Evolutionary conservation across 2,113 vertebrate species (phyloP).

Genomic region (Takifugu flavidus): DNA sequence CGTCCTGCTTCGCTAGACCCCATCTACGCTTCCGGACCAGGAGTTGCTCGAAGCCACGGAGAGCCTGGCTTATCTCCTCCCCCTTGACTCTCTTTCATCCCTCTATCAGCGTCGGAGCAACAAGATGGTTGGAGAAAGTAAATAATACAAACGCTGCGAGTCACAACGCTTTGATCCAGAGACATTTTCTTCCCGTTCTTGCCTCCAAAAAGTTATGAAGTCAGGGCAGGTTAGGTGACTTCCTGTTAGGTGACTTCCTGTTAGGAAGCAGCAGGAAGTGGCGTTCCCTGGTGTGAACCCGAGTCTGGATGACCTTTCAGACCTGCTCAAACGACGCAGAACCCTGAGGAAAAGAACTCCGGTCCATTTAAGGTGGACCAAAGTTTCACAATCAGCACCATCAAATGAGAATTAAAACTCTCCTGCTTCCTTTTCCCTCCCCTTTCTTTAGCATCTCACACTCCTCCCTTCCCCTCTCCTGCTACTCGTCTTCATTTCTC

Average conservation of each 20-base stretch:
- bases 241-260: too few relatives aligned
- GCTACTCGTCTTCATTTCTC: constrained; percentile 18
- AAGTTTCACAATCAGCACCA: too few relatives aligned
- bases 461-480: not conserved
- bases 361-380: too few relatives aligned
- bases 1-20: constrained; percentile 23
- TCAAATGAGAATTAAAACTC: too few relatives aligned
- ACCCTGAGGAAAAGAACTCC: too few relatives aligned
- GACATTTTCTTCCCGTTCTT: too few relatives aligned
- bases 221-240: too few relatives aligned
- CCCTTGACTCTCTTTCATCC: constrained; percentile 4
- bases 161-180: too few relatives aligned
- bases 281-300: not conserved
- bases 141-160: not conserved
- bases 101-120: not conserved
- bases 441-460: not conserved
- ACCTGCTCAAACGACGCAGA: too few relatives aligned
- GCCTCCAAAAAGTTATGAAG: too few relatives aligned
- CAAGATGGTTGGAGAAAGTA: not conserved
- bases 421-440: not conserved
- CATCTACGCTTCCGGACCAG: constrained; percentile 34
- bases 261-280: not conserved
- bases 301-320: too few relatives aligned
- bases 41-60: constrained; percentile 18
- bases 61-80: constrained; percentile 9